Base-by-base conservation (phyloP, 2,888 invertebrate species). In the Temnothorax unifasciatus region DNA sequence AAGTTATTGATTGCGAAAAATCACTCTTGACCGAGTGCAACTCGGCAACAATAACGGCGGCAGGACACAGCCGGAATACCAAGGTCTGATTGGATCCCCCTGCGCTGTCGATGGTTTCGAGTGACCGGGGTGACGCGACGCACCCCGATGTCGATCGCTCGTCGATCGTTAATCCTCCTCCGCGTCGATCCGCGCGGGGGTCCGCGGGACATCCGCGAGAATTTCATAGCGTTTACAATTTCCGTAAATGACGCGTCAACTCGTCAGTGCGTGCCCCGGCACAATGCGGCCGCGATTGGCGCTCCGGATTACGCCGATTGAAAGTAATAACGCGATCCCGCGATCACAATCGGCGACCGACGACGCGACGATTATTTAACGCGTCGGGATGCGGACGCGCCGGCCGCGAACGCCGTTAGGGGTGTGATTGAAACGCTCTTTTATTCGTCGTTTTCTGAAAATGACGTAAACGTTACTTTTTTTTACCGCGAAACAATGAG, bases 1-100 rank as follows among this genome's bases (percentile, higher is more conserved):
- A 76, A 68, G 85, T 86, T 86, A 87, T 87, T 86, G 87, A 87
- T 87, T 85, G 86, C 86, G 85, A 87, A 87, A 86, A 87, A 86
- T 87, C 87, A 85, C 86, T 84, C 47, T 44, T 73, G 76, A 52
- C 84, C 83, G 76, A 85, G 83, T 61, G 76, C 57, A 82, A 61
- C 61, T 38, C 59, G 61, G 54, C 77, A 74, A 57, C 63, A 52
- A 63, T 59, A 81, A 63, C 64, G 15, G 54, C 44, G 75, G 61
- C 50, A 29, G 75, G 59, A 85, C 64, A 47, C 79, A 34, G 64
- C 50, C 63, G 75, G 75, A 84, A 82, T 75, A 84, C 82, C 74
- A 82, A 61, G 66, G 68, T 83, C 75, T 83, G 83, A 83, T 86
- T 85, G 85, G 75, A 85, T 75, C 44, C 63, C 83, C 63, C 50